These are phyloP conservation scores for Cynoglossus semilaevis DNA, from an alignment of 2,113 vertebrate species.

Conservation along the genomic window DNA sequence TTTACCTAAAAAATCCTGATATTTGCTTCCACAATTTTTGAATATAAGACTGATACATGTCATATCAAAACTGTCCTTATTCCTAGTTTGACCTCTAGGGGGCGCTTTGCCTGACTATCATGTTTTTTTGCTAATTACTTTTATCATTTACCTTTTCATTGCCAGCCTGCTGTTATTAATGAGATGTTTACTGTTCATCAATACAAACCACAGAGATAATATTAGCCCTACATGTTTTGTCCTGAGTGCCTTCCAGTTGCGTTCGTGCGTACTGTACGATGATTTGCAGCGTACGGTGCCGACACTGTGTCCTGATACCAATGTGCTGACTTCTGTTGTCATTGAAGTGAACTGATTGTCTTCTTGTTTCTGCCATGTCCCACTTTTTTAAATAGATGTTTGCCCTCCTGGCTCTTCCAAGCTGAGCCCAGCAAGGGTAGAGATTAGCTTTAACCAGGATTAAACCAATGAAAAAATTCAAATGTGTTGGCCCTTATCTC, in stretches of 20 bases:
- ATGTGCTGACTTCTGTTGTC: constrained; percentile 40
- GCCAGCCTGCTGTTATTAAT: too few species aligned
- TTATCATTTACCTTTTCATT: too few species aligned
- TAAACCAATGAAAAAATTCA: constrained; percentile 73
- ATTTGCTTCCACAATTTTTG: too few species aligned
- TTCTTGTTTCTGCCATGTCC: constrained; percentile 68
- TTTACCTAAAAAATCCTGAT: too few species aligned
- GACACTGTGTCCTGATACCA: constrained; percentile 16
- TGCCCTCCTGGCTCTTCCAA: constrained; percentile 62
- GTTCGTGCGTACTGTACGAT: neutral
- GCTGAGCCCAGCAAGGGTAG: constrained; percentile 71
- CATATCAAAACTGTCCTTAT: too few species aligned
- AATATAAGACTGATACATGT: too few species aligned
- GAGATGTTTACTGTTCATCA: neutral
- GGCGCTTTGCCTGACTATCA: too few species aligned
- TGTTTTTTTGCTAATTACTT: too few species aligned
- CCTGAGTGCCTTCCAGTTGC: neutral
- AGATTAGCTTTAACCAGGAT: constrained; percentile 70
- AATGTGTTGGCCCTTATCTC: constrained; percentile 75
- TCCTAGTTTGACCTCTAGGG: too few species aligned
- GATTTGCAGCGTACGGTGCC: constrained; percentile 17
- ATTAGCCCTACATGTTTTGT: neutral
- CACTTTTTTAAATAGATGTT: constrained; percentile 52
- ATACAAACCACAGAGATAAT: neutral
- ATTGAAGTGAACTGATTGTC: constrained; percentile 50